Base-by-base conservation (phyloP, 2,113 vertebrate genomes). In the Piaya cayana region DNA sequence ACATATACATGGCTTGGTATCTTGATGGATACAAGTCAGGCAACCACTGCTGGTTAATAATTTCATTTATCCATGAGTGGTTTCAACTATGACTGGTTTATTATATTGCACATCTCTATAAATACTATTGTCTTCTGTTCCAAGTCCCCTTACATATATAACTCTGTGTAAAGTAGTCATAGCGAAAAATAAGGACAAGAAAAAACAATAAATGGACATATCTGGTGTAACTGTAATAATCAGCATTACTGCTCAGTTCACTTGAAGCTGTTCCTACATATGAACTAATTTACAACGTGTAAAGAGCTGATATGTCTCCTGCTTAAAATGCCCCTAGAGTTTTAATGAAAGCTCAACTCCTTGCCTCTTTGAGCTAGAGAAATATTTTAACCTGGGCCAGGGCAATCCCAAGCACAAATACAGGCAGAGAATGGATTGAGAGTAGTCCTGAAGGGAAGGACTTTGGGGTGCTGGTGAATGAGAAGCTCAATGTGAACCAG, bases 1-100 rank as follows among this genome's bases (percentile, higher is more conserved):
- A 5, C 55, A 58, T 96, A 90, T 96, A 86, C 74, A n/a, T 10
- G 4, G 36, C 82, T 79, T 94, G 93, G 93, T 93, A 92, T 94
- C 96, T 96, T 98, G 97, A 98, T 94, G 67, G 76, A 97, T 97
- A 94, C 36, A 84, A 80, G 93, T 96, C 94, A 97, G 83, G 88
- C 64, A 97, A 69, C 30, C 21, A 83, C 68, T 86, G 52, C 63
- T 91, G 80, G 90, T 75, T 55, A 76, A 29, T 92, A 97, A 97
- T 97, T 97, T 95, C 47, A 92, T 96, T 96, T 97, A 93, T 75
- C 91, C 45, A 70, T 70, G 94, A 86, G 93, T 88, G 65, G 65
- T 83, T 95, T 96, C 68, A 86, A 11, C 50, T 45, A 90, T 85
- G 55, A 62, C 49, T 94, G 95, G 93, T 92, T 95, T 80, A 93